phyloP scores from a whole-genome alignment of 2,797 vertebrate species.

The Linurgus olivaceus region DNA sequence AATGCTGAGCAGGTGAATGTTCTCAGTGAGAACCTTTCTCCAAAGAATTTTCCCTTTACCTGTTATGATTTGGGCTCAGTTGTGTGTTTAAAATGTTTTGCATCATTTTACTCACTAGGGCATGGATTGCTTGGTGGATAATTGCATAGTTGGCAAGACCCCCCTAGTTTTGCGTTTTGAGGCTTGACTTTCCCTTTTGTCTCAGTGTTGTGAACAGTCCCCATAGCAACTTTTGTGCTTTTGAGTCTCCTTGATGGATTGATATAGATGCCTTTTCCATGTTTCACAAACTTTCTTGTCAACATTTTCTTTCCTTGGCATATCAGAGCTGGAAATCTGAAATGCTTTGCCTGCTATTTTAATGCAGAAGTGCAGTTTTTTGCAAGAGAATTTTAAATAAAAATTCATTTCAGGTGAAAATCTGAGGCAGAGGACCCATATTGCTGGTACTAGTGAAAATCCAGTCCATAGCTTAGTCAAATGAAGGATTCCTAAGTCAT shows the following conservation, averaged over 20 bases:
- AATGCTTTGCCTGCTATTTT: neutral
- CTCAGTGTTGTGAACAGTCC: neutral
- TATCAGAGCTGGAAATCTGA: neutral
- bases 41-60: neutral
- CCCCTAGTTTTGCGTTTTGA: rapidly evolving
- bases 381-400: neutral
- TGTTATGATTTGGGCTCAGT: neutral
- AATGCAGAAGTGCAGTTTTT: neutral
- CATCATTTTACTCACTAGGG: neutral
- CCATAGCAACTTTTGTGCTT: neutral
- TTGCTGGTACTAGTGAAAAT: neutral
- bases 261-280: neutral
- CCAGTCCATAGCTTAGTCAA: neutral
- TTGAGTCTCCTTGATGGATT: neutral
- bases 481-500: neutral
- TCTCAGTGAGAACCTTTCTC: neutral
- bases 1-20: neutral
- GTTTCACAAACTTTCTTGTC: neutral
- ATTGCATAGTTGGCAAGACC: neutral
- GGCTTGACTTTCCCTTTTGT: neutral
- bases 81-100: neutral
- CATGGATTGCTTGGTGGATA: neutral
- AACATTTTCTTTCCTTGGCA: neutral
- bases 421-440: neutral
- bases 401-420: neutral